A percentile compares a stretch with the other conserved stretches of the same genome.
These are phyloP conservation scores for Leucoma salicis DNA, from an alignment of 2,888 invertebrate species.

Conservation along the genomic window DNA sequence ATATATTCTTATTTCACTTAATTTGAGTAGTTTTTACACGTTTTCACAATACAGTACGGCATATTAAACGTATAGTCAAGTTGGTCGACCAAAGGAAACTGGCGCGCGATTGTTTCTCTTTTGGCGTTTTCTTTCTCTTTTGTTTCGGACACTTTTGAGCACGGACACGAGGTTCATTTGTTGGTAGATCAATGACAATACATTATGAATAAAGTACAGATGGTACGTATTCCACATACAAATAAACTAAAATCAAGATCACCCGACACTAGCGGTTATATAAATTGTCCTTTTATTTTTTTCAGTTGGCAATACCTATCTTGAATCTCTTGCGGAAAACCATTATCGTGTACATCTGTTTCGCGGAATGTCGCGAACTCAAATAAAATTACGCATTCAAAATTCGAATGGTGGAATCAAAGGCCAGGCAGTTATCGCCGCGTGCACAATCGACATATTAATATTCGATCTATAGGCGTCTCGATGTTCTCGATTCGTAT, in stretches of 20 bases:
- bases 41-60: too few relatives aligned
- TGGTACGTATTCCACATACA: conserved; percentile 37
- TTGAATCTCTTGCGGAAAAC: conserved; percentile 56
- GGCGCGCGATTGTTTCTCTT: too few relatives aligned
- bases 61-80: too few relatives aligned
- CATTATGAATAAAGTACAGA: conserved; percentile 25
- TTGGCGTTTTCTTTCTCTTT: too few relatives aligned
- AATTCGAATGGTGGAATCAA: conserved; percentile 71
- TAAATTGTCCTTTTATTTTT: conserved; percentile 49
- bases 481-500: conserved; percentile 78
- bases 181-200: too few relatives aligned
- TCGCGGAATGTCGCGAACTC: conserved; percentile 65
- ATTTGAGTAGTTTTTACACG: too few relatives aligned
- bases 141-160: too few relatives aligned
- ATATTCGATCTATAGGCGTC: conserved; percentile 76
- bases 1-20: too few relatives aligned
- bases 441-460: conserved; percentile 76
- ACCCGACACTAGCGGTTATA: conserved; percentile 37
- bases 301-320: conserved; percentile 42
- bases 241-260: conserved; percentile 51
- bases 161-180: too few relatives aligned
- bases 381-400: conserved; percentile 73
- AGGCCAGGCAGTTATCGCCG: conserved; percentile 58
- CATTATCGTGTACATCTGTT: conserved; percentile 55
- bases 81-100: too few relatives aligned